Percentiles rank a stretch among this genome's conserved stretches.
These are phyloP conservation scores for Gyps fulvus DNA, from an alignment of 2,113 vertebrate species.

Conservation along the genomic window DNA sequence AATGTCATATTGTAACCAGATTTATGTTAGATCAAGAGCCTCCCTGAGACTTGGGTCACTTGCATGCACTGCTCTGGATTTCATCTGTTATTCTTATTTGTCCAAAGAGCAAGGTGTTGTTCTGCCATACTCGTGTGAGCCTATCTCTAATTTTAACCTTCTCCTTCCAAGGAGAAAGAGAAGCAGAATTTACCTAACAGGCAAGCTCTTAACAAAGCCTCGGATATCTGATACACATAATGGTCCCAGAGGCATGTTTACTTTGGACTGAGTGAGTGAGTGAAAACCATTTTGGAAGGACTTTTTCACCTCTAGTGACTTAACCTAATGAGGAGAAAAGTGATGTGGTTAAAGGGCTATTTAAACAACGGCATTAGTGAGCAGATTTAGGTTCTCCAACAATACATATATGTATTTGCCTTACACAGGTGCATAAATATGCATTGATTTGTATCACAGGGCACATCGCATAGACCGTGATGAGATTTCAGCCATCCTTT, in stretches of 20 bases:
- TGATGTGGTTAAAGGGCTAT: conserved; percentile 63
- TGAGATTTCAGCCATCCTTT: background rate
- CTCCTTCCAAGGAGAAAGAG: background rate
- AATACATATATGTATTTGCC: conserved; percentile 24
- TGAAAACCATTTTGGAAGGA: conserved; percentile 64
- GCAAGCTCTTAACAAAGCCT: conserved; percentile 61
- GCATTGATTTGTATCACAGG: background rate
- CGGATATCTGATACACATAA: conserved; percentile 62
- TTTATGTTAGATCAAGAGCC: background rate
- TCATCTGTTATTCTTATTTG: background rate
- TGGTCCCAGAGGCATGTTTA: conserved; percentile 68
- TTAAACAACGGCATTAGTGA: conserved; percentile 27
- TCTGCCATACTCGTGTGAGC: background rate
- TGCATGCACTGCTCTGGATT: background rate
- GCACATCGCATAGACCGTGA: background rate
- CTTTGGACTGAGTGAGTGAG: conserved; percentile 63
- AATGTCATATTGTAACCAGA: background rate
- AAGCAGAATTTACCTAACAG: conserved; percentile 42
- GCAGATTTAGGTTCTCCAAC: conserved; percentile 9
- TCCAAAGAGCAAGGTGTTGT: background rate
- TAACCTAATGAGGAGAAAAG: conserved; percentile 62
- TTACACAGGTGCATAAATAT: conserved; percentile 42
- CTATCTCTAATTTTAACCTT: background rate
- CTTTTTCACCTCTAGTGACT: conserved; percentile 60
- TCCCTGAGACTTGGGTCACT: background rate